Conservation (phyloP, 1,140 invertebrate species). For the Gonioctena quinquepunctata region DNA sequence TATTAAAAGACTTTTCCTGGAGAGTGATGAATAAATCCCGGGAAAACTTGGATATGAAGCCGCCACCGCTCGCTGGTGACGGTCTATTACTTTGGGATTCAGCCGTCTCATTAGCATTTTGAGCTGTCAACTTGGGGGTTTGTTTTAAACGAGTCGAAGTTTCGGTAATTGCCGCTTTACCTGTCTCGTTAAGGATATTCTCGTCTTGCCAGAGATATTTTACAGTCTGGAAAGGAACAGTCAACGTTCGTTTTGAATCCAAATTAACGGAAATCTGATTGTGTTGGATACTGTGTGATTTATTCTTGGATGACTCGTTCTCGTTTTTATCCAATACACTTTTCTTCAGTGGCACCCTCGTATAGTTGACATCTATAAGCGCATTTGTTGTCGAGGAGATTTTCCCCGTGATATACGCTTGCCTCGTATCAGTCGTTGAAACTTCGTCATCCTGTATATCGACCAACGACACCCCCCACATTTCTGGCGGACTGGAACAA, state of each 20-base stretch:
- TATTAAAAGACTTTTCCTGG: slow-evolving; percentile 17
- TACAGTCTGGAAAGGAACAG: neutral
- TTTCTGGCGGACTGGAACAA: slow-evolving; percentile 53
- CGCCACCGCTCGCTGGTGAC: neutral
- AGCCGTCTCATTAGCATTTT: neutral
- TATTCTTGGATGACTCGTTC: neutral
- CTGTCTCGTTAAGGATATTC: neutral
- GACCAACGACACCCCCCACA: slow-evolving; percentile 54
- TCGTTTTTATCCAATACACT: neutral
- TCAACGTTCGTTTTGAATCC: neutral
- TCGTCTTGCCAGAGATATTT: neutral
- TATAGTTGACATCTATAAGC: too few relatives aligned
- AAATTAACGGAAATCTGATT: too few relatives aligned
- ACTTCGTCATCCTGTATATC: slow-evolving; percentile 52
- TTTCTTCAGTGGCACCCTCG: too few relatives aligned
- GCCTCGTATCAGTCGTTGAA: neutral
- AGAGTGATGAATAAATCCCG: slow-evolving; percentile 14
- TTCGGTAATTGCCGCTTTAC: slow-evolving; percentile 4
- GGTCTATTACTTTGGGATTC: neutral
- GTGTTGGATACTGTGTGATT: neutral
- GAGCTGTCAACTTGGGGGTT: neutral
- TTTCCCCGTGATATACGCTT: neutral
- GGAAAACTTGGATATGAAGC: slow-evolving; percentile 9
- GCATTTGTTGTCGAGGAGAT: neutral
- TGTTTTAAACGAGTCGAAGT: neutral